These are phyloP conservation scores for Myxocyprinus asiaticus DNA, from an alignment of 2,113 vertebrate species.

Conservation along the genomic window DNA sequence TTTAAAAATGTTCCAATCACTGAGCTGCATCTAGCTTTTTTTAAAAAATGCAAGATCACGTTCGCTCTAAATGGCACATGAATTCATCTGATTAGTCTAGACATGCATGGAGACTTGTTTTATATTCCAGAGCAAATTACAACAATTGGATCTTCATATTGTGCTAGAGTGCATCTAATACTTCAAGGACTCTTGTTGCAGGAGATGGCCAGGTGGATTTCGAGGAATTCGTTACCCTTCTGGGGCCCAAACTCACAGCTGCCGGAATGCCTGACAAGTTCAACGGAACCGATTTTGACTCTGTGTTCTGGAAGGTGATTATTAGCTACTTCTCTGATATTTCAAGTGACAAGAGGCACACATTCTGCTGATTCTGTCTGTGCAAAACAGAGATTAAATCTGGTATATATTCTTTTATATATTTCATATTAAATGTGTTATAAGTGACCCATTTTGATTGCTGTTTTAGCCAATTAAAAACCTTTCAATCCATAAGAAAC, in stretches of 20 bases:
- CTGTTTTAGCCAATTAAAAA: too few species aligned
- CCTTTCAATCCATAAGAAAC: too few species aligned
- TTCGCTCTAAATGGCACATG: too few species aligned
- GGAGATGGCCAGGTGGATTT: constrained; percentile 97
- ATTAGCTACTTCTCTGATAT: constrained; percentile 53
- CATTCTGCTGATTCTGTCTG: background rate
- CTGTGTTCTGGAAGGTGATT: constrained; percentile 97
- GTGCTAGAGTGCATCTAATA: background rate
- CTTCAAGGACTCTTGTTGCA: constrained; percentile 56
- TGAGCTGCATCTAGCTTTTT: too few species aligned
- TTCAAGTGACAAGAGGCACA: constrained; percentile 46
- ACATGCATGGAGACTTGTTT: too few species aligned
- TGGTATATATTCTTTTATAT: background rate
- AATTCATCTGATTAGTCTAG: too few species aligned
- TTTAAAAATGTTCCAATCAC: too few species aligned
- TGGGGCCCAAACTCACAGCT: constrained; percentile 94
- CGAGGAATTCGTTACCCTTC: constrained; percentile 94
- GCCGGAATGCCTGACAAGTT: constrained; percentile 94
- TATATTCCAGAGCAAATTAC: too few species aligned
- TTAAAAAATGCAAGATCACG: too few species aligned
- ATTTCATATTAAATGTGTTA: too few species aligned
- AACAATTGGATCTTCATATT: too few species aligned
- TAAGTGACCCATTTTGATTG: too few species aligned
- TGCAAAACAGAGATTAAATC: constrained; percentile 12
- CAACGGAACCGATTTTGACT: constrained; percentile 92